phyloP scores from a whole-genome alignment of 2,888 invertebrate species.

The Alentia gelatinosa region DNA sequence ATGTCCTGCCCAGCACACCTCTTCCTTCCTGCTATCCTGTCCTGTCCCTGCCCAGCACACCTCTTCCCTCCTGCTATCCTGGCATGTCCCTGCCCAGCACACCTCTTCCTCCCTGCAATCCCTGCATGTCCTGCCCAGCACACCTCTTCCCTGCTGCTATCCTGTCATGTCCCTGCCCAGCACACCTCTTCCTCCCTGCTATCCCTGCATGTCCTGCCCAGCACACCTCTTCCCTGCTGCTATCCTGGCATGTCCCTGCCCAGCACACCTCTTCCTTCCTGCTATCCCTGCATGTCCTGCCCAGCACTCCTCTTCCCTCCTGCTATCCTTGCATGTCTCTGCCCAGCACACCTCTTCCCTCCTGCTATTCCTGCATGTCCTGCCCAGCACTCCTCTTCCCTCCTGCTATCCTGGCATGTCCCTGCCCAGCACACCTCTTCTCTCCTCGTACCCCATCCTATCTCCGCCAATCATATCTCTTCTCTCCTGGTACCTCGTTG shows the following conservation, averaged over 20 bases:
- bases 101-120: background rate
- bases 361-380: no score
- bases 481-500: no score
- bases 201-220: background rate
- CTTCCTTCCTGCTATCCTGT: background rate
- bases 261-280: no score
- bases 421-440: background rate
- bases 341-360: background rate
- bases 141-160: background rate
- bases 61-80: no score
- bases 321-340: background rate
- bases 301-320: background rate
- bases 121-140: background rate
- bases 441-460: background rate
- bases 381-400: no score
- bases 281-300: background rate
- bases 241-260: no score
- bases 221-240: background rate
- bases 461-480: no score
- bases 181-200: no score
- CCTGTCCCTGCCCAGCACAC: no score
- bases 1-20: background rate
- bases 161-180: no score
- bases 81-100: background rate
- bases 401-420: background rate